A percentile compares a stretch with the other conserved stretches of the same genome.
Conservation (phyloP, 2,888 invertebrate genomes). For the Xanthorhoe designata region DNA sequence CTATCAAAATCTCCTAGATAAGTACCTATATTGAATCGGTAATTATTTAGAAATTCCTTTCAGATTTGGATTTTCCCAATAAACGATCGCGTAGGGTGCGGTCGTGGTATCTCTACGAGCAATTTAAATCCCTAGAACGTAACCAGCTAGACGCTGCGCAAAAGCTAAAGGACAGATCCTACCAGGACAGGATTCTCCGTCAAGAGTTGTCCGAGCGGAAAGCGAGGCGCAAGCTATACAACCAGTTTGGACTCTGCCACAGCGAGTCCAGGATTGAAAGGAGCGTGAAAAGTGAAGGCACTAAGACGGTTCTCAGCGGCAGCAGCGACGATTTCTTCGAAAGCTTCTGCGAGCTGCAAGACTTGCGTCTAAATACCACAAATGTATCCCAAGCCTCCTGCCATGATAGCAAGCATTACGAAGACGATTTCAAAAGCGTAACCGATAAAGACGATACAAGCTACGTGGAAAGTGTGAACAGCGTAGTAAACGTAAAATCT, state of each 20-base stretch:
- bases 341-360: conserved; percentile 62
- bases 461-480: conserved; percentile 52
- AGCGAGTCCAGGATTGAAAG: conserved; percentile 55
- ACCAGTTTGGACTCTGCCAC: conserved; percentile 55
- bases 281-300: conserved; percentile 46
- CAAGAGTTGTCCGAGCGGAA: conserved; percentile 69
- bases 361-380: conserved; percentile 49
- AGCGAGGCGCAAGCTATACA: conserved; percentile 64
- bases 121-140: conserved; percentile 73
- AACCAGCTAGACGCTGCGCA: conserved; percentile 70
- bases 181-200: conserved; percentile 67
- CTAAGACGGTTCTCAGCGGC: conserved; percentile 49
- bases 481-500: conserved; percentile 53
- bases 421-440: conserved; percentile 53
- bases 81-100: conserved; percentile 71
- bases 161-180: conserved; percentile 64
- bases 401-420: conserved; percentile 45
- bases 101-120: conserved; percentile 80
- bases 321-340: conserved; percentile 67
- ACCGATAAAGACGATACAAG: conserved; percentile 54
- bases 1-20: background rate
- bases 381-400: conserved; percentile 47
- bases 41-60: conserved; percentile 31
- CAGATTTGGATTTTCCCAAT: conserved; percentile 63
- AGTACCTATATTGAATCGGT: too few species aligned